Base-by-base conservation (phyloP, 2,888 invertebrate species). In the Agrenia bidenticulata region DNA sequence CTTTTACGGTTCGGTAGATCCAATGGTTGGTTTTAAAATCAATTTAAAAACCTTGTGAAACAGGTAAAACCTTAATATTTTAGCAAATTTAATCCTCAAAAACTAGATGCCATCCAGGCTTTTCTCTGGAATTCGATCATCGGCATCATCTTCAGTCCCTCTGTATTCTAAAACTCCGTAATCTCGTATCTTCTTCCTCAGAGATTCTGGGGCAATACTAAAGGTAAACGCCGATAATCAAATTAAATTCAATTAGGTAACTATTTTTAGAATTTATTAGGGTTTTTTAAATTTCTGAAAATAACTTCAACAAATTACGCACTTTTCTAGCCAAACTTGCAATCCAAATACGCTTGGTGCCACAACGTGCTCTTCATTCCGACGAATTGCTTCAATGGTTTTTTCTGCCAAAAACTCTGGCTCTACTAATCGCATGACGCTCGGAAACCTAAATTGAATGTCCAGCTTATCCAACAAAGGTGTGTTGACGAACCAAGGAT, bases 341-440 rank as follows among this genome's bases (percentile, higher is more conserved):
- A 17, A 2, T 27, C 27, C 17, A 17, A 7, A 55, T 27, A 5
- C 27, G n/a, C n/a, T 24, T 2, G 55, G 55, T n/a, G 24, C 11
- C n/a, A 55, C 61, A 21, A 68, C 56, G 23, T 57, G 62, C 37
- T 68, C 68, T 37, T 55, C 53, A 37, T 68, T 62, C 26, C 13
- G 9, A 15, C 27, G n/a, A 17, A 55, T 55, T 5, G 27, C 55
- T 13, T 55, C 32, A 24, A 55, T n/a, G 27, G 24, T 55, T 17
- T 55, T 19, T n/a, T 55, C 32, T 11, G 55, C 55, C 2, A 55
- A n/a, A 17, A n/a, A 32, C 1, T 61, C 61, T 15, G 62, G 61
- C 42, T 68, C 68, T 17, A 68, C 41, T 59, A 63, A 55, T 41
- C 61, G 64, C 21, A 64, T 62, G 21, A 62, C 57, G n/a, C 61